Evolutionary conservation across 2,113 vertebrate species (phyloP).

Genomic region (Natator depressus): DNA sequence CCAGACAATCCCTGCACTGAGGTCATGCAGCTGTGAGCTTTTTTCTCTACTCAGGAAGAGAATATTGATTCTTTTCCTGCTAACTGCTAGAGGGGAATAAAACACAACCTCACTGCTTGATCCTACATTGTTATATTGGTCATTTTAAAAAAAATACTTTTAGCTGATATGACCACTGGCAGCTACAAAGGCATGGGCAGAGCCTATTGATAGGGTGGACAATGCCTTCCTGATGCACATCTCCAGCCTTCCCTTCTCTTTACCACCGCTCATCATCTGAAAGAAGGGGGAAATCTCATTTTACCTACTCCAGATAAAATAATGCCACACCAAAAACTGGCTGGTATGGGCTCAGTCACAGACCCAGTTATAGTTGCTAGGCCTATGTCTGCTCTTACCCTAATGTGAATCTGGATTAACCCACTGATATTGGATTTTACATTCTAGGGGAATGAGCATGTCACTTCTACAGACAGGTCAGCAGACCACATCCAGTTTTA

Average conservation of each 20-base stretch:
- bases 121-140: neutral
- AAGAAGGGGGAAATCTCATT: neutral
- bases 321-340: neutral
- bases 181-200: neutral
- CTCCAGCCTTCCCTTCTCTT: neutral
- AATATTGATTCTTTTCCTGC: neutral
- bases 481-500: neutral
- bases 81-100: neutral
- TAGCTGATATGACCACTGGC: neutral
- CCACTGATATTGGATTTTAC: neutral
- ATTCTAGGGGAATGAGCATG: fast-evolving
- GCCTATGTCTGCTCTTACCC: neutral
- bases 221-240: neutral
- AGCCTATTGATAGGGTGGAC: neutral
- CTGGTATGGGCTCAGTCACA: neutral
- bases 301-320: neutral
- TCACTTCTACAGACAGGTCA: neutral
- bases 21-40: neutral
- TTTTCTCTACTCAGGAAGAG: neutral
- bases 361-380: neutral
- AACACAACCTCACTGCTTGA: neutral
- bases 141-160: neutral
- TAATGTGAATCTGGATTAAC: neutral
- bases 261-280: neutral
- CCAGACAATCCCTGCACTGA: neutral